Evolutionary conservation across 2,888 invertebrate species (phyloP), one percentile per base, ranked within the genome.

Genomic region (Yponomeuta cagnagella): DNA sequence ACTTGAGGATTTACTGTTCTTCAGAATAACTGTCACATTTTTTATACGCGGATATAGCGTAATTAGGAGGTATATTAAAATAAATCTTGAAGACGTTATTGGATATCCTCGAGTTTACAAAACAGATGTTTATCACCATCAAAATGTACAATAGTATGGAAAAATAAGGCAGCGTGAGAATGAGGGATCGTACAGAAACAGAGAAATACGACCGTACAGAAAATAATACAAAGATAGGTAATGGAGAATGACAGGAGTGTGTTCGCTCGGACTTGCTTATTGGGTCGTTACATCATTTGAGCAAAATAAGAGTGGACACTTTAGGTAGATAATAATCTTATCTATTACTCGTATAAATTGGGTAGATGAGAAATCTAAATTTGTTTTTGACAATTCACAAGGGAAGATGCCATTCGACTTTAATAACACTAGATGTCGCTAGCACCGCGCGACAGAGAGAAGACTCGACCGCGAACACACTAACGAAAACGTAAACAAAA

Each of bases 401-500:
- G 15, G 52, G 52, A 58, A 58, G 52, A 58, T 15, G 30, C 66
- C 71, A 70, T 74, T 75, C 73, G 74, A 77, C 74, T 77, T 15
- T 70, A 69, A 70, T 73, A 74, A 73, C 72, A 73, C 70, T 72
- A 65, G 33, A 65, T 1, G 43, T 9, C 43, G 43, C 43, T 58
- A 15, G 52, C 52, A 15, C 12, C 52, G 52, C 52, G 52, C 15
- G 52, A 58, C 52, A 58, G 12, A 58, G 15, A 15, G 52, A 58
- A 58, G 52, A 58, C 52, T 12, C 15, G 15, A 58, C 15, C 15
- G 52, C 72, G 75, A 74, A 72, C 75, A 76, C 75, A 75, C 75
- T 70, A 69, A 67, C 72, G 66, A 71, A 48, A 71, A 73, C 67
- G 33, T 58, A 71, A 70, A n/a, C 43, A 30, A 63, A 68, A 66